Percentiles rank a stretch among this genome's conserved stretches.
Evolutionary conservation across 2,797 vertebrate genomes (phyloP).

Genomic region (Rhinichthys osculus): DNA sequence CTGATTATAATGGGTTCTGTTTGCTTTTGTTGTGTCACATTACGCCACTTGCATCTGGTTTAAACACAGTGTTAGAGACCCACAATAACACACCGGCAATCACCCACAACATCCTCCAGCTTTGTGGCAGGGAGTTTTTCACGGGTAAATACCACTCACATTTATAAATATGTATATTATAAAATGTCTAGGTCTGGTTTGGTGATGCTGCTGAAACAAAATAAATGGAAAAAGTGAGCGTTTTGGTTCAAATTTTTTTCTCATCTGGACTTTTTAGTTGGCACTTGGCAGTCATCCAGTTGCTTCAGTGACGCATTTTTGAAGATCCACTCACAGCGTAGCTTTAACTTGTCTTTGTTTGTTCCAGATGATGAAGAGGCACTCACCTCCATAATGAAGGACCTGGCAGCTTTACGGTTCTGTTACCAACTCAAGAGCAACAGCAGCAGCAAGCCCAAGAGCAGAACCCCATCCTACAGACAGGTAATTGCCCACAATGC

Average conservation of each 20-base stretch:
- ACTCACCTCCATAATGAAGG: slow-evolving; percentile 94
- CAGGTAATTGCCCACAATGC: slow-evolving; percentile 76
- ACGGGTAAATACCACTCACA: neutral
- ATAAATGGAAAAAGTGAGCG: neutral
- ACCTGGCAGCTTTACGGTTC: slow-evolving; percentile 88
- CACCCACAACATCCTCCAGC: neutral
- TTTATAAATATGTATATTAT: neutral
- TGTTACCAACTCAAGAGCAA: slow-evolving; percentile 82
- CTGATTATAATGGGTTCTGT: neutral
- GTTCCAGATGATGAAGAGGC: slow-evolving; percentile 89
- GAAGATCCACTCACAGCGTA: neutral
- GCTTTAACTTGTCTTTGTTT: slow-evolving; percentile 42
- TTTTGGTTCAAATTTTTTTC: neutral
- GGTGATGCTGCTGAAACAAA: neutral
- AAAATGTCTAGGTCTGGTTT: neutral
- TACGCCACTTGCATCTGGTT: neutral
- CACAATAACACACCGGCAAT: neutral
- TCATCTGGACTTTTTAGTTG: neutral
- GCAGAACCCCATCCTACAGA: slow-evolving; percentile 80
- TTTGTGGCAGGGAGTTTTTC: neutral
- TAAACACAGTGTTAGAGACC: neutral
- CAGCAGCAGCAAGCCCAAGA: slow-evolving; percentile 86
- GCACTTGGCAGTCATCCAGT: neutral
- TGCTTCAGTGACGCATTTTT: neutral
- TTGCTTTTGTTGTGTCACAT: neutral